phyloP scores from a whole-genome alignment of 2,797 vertebrate species.

The Sebastes alutus region DNA sequence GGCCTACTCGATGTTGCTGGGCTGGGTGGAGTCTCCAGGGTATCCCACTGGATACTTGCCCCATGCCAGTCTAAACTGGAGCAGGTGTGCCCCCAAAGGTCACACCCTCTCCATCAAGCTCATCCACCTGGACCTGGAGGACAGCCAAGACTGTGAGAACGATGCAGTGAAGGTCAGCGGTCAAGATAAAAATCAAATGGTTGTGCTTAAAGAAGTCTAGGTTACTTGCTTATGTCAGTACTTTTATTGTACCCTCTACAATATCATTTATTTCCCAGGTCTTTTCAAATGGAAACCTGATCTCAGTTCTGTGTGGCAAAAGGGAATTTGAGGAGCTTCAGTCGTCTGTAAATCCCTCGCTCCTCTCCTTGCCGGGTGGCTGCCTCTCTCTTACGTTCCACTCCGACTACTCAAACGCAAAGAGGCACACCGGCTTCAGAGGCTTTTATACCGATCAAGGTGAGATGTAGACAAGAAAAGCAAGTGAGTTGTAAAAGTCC shows the following conservation, averaged over 20 bases:
- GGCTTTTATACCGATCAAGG: constrained; percentile 88
- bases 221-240: neutral
- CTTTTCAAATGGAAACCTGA: constrained; percentile 60
- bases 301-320: constrained; percentile 85
- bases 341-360: constrained; percentile 74
- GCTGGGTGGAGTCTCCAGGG: constrained; percentile 87
- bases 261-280: constrained; percentile 50
- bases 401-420: constrained; percentile 91
- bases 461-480: constrained; percentile 61
- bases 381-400: constrained; percentile 84
- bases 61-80: constrained; percentile 82
- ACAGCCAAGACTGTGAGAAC: constrained; percentile 87
- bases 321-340: constrained; percentile 68
- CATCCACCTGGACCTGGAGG: constrained; percentile 91
- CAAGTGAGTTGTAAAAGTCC: neutral
- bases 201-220: neutral
- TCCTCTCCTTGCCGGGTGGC: constrained; percentile 76
- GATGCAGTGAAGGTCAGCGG: constrained; percentile 88
- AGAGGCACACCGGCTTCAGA: constrained; percentile 89
- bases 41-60: constrained; percentile 88
- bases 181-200: neutral
- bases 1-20: constrained; percentile 51
- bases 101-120: constrained; percentile 87
- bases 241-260: neutral
- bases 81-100: constrained; percentile 85